Evolutionary conservation across 2,113 vertebrate species (phyloP).

Genomic region (Megatriorchis doriae): DNA sequence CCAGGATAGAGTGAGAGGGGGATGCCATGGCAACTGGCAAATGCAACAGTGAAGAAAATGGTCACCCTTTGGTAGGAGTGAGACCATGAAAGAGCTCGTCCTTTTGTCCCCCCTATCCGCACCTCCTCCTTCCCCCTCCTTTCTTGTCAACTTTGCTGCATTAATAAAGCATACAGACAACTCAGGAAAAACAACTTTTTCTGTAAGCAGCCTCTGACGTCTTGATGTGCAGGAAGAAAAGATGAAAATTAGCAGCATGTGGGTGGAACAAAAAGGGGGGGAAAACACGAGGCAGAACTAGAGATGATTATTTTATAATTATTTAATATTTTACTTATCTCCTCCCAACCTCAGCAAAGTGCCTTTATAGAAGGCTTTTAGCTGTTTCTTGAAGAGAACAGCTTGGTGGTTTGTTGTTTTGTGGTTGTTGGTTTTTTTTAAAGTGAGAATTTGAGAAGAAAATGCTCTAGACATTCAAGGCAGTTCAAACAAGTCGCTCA

Average conservation of each 20-base stretch:
- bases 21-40: constrained; percentile 84
- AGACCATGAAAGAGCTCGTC: constrained; percentile 23
- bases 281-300: constrained; percentile 4
- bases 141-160: not conserved
- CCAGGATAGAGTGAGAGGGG: constrained; percentile 68
- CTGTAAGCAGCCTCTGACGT: constrained; percentile 55
- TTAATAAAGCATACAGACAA: constrained; percentile 46
- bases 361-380: not conserved
- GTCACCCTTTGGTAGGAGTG: constrained; percentile 52
- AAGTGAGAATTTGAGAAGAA: not conserved
- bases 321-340: constrained; percentile 48
- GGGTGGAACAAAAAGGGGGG: constrained; percentile 50
- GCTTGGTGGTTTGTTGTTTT: not conserved
- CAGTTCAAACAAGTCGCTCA: not conserved
- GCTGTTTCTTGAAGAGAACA: not conserved
- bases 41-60: constrained; percentile 69
- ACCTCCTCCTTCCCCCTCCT: constrained; percentile 22
- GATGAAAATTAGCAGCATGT: constrained; percentile 62
- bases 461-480: not conserved
- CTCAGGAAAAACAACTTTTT: constrained; percentile 56
- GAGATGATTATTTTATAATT: constrained; percentile 52
- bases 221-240: constrained; percentile 60
- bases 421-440: not conserved
- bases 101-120: not conserved
- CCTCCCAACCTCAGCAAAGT: not conserved